Conservation (phyloP, 2,888 invertebrate genomes). For the Drepanosiphum platanoidis region DNA sequence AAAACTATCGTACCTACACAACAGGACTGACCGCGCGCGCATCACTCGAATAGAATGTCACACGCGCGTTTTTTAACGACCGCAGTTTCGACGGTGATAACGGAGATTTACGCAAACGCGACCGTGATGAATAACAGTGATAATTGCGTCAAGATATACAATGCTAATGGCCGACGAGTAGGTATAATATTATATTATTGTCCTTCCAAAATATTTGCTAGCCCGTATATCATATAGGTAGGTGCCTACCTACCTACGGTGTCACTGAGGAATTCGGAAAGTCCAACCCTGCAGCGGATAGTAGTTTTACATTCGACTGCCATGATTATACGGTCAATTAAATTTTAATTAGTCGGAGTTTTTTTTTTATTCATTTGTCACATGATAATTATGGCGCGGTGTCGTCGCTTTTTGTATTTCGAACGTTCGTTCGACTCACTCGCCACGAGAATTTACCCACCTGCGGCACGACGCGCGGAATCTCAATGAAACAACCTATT, state of each 20-base stretch:
- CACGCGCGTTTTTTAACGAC: constrained; percentile 5
- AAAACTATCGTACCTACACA: background rate
- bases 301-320: constrained; percentile 14
- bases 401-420: too few relatives aligned
- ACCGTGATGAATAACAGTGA: background rate
- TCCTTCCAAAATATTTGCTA: constrained; percentile 14
- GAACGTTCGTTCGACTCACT: too few relatives aligned
- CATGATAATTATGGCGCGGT: constrained; percentile 24
- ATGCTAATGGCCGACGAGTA: background rate
- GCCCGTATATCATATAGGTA: constrained; percentile 8
- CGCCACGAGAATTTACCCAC: too few relatives aligned
- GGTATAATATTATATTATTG: constrained; percentile 26
- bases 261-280: constrained; percentile 15
- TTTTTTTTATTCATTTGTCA: constrained; percentile 3
- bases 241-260: background rate
- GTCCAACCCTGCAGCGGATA: background rate
- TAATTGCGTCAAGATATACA: constrained; percentile 16
- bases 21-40: constrained; percentile 20
- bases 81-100: constrained; percentile 18
- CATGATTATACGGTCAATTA: background rate
- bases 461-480: too few relatives aligned
- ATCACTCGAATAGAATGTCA: constrained; percentile 31
- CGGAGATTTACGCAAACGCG: constrained; percentile 13
- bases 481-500: too few relatives aligned
- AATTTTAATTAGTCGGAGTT: constrained; percentile 26